These are phyloP conservation scores for Ferrisia virgata DNA, from an alignment of 2,888 invertebrate genomes.

Conservation along the genomic window DNA sequence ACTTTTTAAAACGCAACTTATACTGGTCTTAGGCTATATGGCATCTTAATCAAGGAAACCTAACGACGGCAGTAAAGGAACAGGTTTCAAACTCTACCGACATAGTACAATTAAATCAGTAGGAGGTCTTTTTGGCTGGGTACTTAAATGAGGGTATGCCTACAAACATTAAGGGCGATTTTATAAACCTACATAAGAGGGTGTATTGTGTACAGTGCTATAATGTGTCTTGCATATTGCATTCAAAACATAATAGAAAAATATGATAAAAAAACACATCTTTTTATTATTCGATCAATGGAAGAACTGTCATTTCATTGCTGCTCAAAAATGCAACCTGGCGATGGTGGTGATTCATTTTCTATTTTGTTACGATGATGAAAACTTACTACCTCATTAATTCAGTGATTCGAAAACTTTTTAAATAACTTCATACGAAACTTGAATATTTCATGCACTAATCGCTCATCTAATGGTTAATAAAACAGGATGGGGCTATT, in stretches of 20 bases:
- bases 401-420: not conserved
- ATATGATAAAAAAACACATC: constrained; percentile 37
- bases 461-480: too few relatives aligned
- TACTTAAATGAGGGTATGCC: constrained; percentile 32
- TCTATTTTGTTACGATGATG: not conserved
- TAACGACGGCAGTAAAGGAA: constrained; percentile 3
- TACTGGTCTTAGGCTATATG: not conserved
- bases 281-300: constrained; percentile 34
- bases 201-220: constrained; percentile 45
- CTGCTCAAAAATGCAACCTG: not conserved
- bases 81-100: constrained; percentile 23
- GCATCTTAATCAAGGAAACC: constrained; percentile 20
- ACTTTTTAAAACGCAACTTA: not conserved
- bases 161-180: constrained; percentile 23
- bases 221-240: constrained; percentile 43
- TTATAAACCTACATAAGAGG: constrained; percentile 37
- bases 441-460: too few relatives aligned
- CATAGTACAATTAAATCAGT: constrained; percentile 42
- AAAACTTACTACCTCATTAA: not conserved
- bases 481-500: too few relatives aligned
- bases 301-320: constrained; percentile 13
- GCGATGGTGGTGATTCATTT: not conserved
- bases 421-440: not conserved
- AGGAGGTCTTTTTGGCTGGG: constrained; percentile 37
- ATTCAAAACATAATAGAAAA: constrained; percentile 33